These are phyloP conservation scores for Noctua janthe DNA, from an alignment of 2,888 invertebrate genomes.

Conservation along the genomic window DNA sequence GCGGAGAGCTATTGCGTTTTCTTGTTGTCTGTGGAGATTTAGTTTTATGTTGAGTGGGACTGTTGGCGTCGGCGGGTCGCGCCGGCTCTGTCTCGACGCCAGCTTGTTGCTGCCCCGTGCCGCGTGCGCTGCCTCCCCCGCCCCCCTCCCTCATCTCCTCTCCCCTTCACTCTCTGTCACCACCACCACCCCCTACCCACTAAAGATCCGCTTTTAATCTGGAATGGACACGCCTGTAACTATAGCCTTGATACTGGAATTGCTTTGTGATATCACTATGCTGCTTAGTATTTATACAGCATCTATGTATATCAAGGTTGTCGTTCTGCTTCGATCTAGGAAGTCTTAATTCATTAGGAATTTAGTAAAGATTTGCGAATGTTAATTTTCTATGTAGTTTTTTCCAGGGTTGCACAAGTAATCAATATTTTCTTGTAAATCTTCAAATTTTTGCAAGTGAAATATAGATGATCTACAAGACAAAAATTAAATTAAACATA, in stretches of 20 bases:
- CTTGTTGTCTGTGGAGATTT: conserved; percentile 80
- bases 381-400: neutral
- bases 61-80: conserved; percentile 85
- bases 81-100: conserved; percentile 79
- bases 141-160: conserved; percentile 48
- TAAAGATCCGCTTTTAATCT: conserved; percentile 71
- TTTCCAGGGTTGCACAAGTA: neutral
- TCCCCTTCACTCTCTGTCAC: conserved; percentile 58
- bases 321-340: conserved; percentile 18
- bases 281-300: conserved; percentile 49
- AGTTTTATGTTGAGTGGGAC: conserved; percentile 86
- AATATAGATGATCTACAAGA: neutral
- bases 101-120: conserved; percentile 77
- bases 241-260: conserved; percentile 54
- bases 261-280: conserved; percentile 52
- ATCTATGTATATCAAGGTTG: conserved; percentile 33
- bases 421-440: neutral
- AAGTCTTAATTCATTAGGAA: conserved; percentile 11
- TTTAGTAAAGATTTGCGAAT: neutral
- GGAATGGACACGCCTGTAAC: conserved; percentile 65
- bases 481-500: neutral
- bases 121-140: conserved; percentile 56
- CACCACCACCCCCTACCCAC: conserved; percentile 66
- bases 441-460: neutral
- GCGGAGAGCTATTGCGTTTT: conserved; percentile 80